These are phyloP conservation scores for Chaetogeoica ovagalla DNA, from an alignment of 2,888 invertebrate species.

Conservation along the genomic window DNA sequence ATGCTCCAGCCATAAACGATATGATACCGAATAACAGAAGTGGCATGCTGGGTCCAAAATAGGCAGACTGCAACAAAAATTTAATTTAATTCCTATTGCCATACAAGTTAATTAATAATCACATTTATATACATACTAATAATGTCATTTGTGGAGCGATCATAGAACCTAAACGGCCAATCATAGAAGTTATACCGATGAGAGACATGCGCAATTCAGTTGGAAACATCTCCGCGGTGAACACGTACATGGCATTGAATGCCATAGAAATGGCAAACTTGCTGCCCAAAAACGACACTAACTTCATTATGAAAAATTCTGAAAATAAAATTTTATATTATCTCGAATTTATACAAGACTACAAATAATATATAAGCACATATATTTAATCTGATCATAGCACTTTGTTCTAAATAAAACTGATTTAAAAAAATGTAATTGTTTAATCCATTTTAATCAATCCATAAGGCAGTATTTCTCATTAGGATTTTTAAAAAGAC, in stretches of 20 bases:
- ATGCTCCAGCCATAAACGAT: slow-evolving; percentile 66
- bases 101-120: not conserved
- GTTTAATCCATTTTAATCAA: no score
- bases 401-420: not conserved
- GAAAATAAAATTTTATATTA: not conserved
- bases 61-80: slow-evolving; percentile 48
- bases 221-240: slow-evolving; percentile 53
- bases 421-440: not conserved
- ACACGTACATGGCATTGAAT: slow-evolving; percentile 56
- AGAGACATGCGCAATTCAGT: slow-evolving; percentile 46
- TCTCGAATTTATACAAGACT: not conserved
- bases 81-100: not conserved
- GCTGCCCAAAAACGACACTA: slow-evolving; percentile 59
- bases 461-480: no score
- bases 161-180: slow-evolving; percentile 49
- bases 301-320: slow-evolving; percentile 57
- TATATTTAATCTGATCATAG: no score
- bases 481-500: no score
- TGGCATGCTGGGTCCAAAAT: slow-evolving; percentile 62
- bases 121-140: slow-evolving; percentile 20
- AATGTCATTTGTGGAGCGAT: slow-evolving; percentile 49
- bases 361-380: no score
- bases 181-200: slow-evolving; percentile 39
- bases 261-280: slow-evolving; percentile 61
- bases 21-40: slow-evolving; percentile 68